Evolutionary conservation across 2,888 invertebrate genomes (phyloP).

Genomic region (Caenorhabditis sulstoni): DNA sequence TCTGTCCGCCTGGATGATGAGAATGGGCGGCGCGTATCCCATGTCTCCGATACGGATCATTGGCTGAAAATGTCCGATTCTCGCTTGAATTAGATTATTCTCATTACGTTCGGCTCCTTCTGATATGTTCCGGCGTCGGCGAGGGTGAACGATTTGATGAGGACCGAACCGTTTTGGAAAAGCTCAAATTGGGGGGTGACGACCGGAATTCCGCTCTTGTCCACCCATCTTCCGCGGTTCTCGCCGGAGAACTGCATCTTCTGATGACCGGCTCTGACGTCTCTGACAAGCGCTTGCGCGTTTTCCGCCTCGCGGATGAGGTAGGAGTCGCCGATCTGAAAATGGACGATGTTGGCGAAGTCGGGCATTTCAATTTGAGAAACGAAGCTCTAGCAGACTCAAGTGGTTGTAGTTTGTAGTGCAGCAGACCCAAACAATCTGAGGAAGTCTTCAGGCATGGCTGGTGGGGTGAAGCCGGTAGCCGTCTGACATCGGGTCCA

Average conservation of each 20-base stretch:
- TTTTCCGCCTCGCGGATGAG: constrained; percentile 26
- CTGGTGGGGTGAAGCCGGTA: too few species aligned
- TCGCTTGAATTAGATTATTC: not conserved
- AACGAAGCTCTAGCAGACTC: not conserved
- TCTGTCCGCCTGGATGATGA: constrained; percentile 26
- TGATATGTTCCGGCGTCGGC: constrained; percentile 46
- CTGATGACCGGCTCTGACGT: constrained; percentile 7
- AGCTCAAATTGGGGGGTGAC: constrained; percentile 24
- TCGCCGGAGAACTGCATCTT: constrained; percentile 18
- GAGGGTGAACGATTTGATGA: not conserved
- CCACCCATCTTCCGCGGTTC: constrained; percentile 36
- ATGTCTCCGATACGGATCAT: constrained; percentile 47
- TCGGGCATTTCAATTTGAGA: too few species aligned
- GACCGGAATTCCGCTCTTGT: constrained; percentile 9
- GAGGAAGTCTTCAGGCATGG: too few species aligned
- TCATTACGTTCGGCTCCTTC: constrained; percentile 39
- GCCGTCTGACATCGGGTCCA: too few species aligned
- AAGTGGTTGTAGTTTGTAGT: not conserved
- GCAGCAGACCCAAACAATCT: not conserved
- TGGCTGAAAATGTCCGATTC: constrained; percentile 44
- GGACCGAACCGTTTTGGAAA: constrained; percentile 40
- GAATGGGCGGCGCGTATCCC: constrained; percentile 45
- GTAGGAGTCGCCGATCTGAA: constrained; percentile 31
- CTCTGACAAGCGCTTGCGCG: constrained; percentile 14
- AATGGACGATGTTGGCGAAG: too few species aligned